Evolutionary conservation across 2,797 vertebrate genomes (phyloP), one percentile per base, ranked within the genome.

Genomic region (Rhincodon typus): DNA sequence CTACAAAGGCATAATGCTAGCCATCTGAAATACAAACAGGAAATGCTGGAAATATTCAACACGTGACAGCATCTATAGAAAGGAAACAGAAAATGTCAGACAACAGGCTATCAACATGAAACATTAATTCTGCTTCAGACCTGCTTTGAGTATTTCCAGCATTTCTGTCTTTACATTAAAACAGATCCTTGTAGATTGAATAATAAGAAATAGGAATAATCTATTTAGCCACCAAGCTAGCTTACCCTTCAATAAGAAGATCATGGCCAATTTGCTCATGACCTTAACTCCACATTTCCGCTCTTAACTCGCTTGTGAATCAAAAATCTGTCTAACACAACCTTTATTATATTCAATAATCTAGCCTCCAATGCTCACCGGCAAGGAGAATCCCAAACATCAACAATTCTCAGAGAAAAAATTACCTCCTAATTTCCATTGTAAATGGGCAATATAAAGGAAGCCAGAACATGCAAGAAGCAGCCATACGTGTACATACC

Each of bases 401-500:
- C 34, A 74, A 74, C 72, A 74, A 30, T 30, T 30, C 72, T 74
- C 27, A 74, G 27, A 74, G 30, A 74, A 34, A 34, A 77, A 74
- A 30, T 72, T 74, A 62, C 10, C 27, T 74, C 67, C 67, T 30
- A 8, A 34, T 77, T 62, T 62, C 57, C 57, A 62, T 13, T 62
- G 57, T 62, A 62, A 10, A 62, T 34, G 27, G 67, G 27, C 42
- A 23, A 72, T 25, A 46, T 3, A 34, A 72, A 27, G 46, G 34
- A 95, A 27, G 8, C 74, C 94, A 74, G 46, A 62, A 62, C 0
- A 1, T 62, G 62, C 10, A 25, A 2, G 38, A 5, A 57, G 30
- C 84, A 23, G 15, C 62, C 8, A 70, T 77, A 21, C 34, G 50
- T 1, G n/a, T 8, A 97, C 98, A 98, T 97, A 99, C 99, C 97